Conservation (phyloP, 2,888 invertebrate genomes). For the Trissonchulus sp. region DNA sequence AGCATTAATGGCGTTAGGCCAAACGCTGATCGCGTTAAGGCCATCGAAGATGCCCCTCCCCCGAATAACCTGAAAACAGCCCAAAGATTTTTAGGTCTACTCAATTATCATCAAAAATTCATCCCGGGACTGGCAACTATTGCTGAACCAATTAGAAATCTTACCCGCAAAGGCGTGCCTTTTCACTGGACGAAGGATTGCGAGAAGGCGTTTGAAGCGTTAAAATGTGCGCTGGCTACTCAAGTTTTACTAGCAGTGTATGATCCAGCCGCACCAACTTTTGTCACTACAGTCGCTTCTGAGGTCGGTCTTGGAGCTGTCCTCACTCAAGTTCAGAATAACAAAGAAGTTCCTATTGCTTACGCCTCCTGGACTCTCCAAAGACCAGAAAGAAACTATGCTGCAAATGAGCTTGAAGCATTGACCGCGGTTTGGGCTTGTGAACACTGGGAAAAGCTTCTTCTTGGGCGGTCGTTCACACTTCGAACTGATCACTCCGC, state of each 20-base stretch:
- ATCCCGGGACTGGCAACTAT: background rate
- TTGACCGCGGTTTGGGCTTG: background rate
- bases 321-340: background rate
- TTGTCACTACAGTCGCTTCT: background rate
- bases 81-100: background rate
- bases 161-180: background rate
- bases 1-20: background rate
- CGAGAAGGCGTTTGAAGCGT: background rate
- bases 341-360: background rate
- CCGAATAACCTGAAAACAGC: too few species aligned
- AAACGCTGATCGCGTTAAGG: too few species aligned
- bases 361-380: background rate
- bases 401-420: background rate
- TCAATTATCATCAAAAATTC: background rate
- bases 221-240: background rate
- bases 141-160: background rate
- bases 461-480: background rate
- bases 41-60: slow-evolving; percentile 1
- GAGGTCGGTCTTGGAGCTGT: slow-evolving; percentile 11
- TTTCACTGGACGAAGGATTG: too few species aligned
- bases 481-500: slow-evolving; percentile 1
- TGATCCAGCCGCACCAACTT: background rate
- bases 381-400: background rate
- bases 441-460: slow-evolving; percentile 3
- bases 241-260: background rate